Evolutionary conservation across 2,797 vertebrate species (phyloP), one percentile per base, ranked within the genome.

Genomic region (Masticophis lateralis): DNA sequence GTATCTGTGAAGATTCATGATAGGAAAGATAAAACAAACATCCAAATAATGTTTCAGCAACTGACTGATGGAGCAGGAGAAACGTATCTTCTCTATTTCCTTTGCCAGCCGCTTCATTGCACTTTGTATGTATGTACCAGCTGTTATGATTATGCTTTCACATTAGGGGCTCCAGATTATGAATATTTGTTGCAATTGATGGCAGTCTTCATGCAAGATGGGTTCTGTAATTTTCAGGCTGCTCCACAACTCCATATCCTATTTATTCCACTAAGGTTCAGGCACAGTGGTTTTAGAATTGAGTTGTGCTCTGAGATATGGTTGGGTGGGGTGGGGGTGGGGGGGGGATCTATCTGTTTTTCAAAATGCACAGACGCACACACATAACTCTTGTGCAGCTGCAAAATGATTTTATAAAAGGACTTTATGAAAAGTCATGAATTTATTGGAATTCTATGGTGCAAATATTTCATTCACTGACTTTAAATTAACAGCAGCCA

Each of bases 81-180:
- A 95, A 10, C 1, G 0, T 90, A 95, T 96, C 92, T 94, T 18
- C 94, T 96, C 55, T 10, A n/a, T 92, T 95, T 96, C 95, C 86
- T 95, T 95, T 90, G 25, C 56, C 2, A 56, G 7, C 79, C 87
- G 94, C 13, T 55, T 90, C 90, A 20, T 63, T 97, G 51, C 93
- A 94, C 96, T 95, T 95, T 83, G 1, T 94, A 86, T 93, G 16
- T 61, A 91, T 95, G 96, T 97, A 87, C 66, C 86, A 95, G 88
- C 89, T 94, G 95, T 97, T 55, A 63, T 96, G 96, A 95, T 98
- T 97, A 97, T 92, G 32, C 47, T 66, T 95, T 88, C 91, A 8
- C 16, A 14, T 95, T 95, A 95, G 92, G 3, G 96, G 91, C 86
- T 90, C 83, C 83, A 92, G 90, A 90, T 86, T 95, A 57, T 13